Base-by-base conservation (phyloP, 2,797 vertebrate species). In the Sternarchorhynchus goeldii region DNA sequence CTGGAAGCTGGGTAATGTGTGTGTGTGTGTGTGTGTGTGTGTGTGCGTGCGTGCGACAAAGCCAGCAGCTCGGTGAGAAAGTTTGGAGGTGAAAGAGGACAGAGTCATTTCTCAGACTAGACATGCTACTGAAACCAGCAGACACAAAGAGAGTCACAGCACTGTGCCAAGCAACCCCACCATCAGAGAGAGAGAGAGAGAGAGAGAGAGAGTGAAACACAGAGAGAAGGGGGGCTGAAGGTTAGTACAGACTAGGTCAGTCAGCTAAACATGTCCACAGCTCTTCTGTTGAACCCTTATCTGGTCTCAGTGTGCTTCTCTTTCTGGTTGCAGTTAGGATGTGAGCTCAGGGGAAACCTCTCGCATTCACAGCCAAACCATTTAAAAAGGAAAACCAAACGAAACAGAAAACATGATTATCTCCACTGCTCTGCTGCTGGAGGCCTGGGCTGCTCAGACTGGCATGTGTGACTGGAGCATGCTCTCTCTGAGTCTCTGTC, bases 161-260 rank as follows among this genome's bases (percentile, higher is more conserved):
- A 62, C 81, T 86, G 75, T 82, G 85, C 86, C 88, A 91, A 89
- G 88, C 88, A 84, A 73, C 77, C 81, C 82, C 50, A 88, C 88
- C 88, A 93, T 91, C 88, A 39, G 45, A 82, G 50, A 25, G 57
- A 82, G 45, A 84, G 74, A 76, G 88, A 87, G 88, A 88, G 25
- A 5, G 45, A 32, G 57, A 82, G 84, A 85, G 86, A 87, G 88
- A 89, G 90, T 91, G 88, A 91, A 91, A 88, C 87, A 86, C 89
- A 88, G 91, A 88, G 92, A 92, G 67, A 10, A 41, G 39, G 39
- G 39, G 39, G 39, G 39, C 73, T 89, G 87, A 87, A 88, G 72
- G 77, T 68, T 72, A 76, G 70, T 72, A 45, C 25, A 62, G 73
- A 67, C 31, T 72, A 60, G 32, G 60, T 82, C 76, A 73, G 7